Evolutionary conservation across 2,888 invertebrate species (phyloP).

Genomic region (Lepidocyrtoides sp.): DNA sequence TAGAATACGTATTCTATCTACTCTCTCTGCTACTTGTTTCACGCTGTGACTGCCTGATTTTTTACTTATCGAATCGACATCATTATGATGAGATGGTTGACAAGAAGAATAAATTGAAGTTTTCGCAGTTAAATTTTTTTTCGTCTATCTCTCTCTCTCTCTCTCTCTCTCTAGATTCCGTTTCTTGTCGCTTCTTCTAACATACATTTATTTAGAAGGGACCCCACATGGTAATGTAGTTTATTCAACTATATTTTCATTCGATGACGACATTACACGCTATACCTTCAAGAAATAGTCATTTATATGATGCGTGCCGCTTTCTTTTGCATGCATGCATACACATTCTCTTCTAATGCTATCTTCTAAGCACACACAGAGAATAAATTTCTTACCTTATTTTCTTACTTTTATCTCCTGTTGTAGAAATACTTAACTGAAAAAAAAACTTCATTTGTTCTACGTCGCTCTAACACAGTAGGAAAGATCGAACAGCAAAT

Average conservation of each 20-base stretch:
- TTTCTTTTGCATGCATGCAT: neutral
- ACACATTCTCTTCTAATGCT: no score
- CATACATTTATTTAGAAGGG: no score
- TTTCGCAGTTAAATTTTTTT: conserved; percentile 5
- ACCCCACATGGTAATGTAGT: no score
- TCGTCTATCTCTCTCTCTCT: neutral
- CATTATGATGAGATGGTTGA: conserved; percentile 27
- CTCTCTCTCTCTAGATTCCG: no score
- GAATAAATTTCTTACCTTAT: no score
- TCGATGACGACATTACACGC: neutral
- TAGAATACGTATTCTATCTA: neutral
- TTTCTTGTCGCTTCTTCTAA: no score
- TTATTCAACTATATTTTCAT: no score
- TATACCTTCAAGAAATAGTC: neutral
- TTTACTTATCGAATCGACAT: neutral
- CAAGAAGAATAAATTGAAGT: conserved; percentile 42
- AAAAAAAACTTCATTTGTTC: no score
- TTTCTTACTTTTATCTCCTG: no score
- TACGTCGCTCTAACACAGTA: neutral
- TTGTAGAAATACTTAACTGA: no score
- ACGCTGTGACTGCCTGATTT: conserved; percentile 44
- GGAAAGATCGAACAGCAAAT: neutral
- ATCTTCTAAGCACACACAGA: no score
- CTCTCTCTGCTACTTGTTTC: neutral
- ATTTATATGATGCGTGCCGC: neutral